Evolutionary conservation across 1,140 invertebrate genomes (phyloP).

Genomic region (Micrasema longulum): DNA sequence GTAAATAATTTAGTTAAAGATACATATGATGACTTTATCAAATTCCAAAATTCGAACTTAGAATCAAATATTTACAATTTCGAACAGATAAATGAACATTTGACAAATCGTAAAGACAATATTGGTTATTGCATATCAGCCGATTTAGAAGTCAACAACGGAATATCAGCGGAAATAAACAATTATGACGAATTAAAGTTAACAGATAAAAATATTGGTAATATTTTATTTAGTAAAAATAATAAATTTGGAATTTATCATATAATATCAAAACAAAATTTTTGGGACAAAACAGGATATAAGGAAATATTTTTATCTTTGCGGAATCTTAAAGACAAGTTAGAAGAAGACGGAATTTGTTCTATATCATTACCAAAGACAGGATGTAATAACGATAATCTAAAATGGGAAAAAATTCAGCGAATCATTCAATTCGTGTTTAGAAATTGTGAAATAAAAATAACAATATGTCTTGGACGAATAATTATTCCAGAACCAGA

Average conservation of each 20-base stretch:
- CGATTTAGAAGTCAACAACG: constrained; percentile 19
- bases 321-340: constrained; percentile 40
- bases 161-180: background rate
- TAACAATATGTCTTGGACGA: constrained; percentile 45
- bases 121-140: constrained; percentile 16
- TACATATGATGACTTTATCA: constrained; percentile 24
- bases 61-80: constrained; percentile 24
- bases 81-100: constrained; percentile 22
- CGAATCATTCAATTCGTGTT: constrained; percentile 34
- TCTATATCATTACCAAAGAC: constrained; percentile 36
- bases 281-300: constrained; percentile 39
- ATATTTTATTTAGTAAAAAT: background rate
- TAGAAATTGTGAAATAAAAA: constrained; percentile 35
- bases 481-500: constrained; percentile 32
- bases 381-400: constrained; percentile 22
- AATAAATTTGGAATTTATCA: background rate
- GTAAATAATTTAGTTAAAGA: constrained; percentile 1
- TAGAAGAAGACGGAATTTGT: constrained; percentile 39
- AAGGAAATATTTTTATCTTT: constrained; percentile 44
- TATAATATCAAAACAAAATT: background rate
- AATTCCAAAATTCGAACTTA: constrained; percentile 17
- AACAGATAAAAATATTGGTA: background rate
- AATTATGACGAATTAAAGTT: background rate
- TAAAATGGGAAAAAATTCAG: constrained; percentile 48
- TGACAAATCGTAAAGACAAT: constrained; percentile 22